A percentile compares a stretch with the other conserved stretches of the same genome.
Conservation (phyloP, 2,113 vertebrate genomes). For the Tricholaema leucomelas region DNA sequence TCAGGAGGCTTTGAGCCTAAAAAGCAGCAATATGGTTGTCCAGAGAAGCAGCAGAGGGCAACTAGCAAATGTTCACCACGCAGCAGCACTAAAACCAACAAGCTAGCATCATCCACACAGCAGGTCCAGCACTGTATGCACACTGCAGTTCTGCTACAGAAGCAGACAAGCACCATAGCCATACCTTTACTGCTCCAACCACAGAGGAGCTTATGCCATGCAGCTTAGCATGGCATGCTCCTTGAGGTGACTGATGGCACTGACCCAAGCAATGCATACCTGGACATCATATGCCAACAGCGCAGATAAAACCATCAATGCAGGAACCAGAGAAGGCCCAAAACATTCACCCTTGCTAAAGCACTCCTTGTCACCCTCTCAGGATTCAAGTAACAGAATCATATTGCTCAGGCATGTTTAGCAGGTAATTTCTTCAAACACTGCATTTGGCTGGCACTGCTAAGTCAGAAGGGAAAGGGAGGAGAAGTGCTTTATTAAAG, state of each 20-base stretch:
- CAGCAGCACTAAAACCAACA: background rate
- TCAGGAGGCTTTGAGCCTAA: background rate
- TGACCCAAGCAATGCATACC: background rate
- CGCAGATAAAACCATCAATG: rapidly evolving
- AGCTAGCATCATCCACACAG: background rate
- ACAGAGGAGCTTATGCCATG: background rate
- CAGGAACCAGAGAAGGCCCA: background rate
- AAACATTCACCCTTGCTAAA: background rate
- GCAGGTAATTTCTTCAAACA: background rate
- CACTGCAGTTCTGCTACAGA: background rate
- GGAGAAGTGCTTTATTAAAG: background rate
- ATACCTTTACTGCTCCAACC: background rate
- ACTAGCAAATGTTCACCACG: background rate
- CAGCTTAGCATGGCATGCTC: rapidly evolving
- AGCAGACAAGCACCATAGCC: rapidly evolving
- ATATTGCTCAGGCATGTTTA: background rate
- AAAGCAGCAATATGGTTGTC: background rate
- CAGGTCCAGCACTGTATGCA: background rate
- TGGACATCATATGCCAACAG: too few relatives aligned
- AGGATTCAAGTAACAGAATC: background rate
- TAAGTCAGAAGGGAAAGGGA: background rate
- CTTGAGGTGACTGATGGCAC: background rate
- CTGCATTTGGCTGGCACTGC: background rate
- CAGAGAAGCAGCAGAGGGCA: background rate
- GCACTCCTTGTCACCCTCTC: background rate